Conservation (phyloP, 2,888 invertebrate genomes). For the Disparrhopalites patrizii region DNA sequence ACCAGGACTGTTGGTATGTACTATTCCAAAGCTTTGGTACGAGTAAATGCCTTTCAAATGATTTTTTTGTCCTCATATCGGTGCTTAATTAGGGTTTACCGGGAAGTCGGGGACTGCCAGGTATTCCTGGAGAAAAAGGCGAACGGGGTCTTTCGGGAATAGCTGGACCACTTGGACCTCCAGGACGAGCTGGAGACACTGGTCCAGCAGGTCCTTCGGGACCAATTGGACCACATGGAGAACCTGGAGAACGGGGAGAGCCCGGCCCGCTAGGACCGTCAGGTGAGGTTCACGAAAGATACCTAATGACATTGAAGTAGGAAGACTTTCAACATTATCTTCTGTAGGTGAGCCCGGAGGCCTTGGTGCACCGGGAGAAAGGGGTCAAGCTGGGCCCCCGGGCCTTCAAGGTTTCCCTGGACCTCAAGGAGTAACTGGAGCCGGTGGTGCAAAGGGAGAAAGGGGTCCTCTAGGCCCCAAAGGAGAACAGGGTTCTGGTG, state of each 20-base stretch:
- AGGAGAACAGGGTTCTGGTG: constrained; percentile 68
- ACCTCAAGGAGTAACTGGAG: constrained; percentile 61
- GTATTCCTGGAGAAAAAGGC: constrained; percentile 69
- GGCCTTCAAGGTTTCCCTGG: constrained; percentile 62
- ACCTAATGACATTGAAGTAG: too few relatives aligned
- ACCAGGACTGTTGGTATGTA: constrained; percentile 61
- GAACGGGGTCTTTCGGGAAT: constrained; percentile 67
- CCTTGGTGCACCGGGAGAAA: constrained; percentile 68
- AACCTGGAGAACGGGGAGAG: constrained; percentile 75
- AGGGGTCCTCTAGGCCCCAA: constrained; percentile 67
- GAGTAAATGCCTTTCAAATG: neutral
- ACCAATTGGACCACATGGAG: constrained; percentile 71
- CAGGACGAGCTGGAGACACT: constrained; percentile 70
- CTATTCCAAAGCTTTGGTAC: neutral
- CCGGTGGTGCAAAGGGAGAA: constrained; percentile 69
- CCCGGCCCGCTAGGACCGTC: constrained; percentile 65
- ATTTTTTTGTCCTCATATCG: neutral
- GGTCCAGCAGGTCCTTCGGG: constrained; percentile 73
- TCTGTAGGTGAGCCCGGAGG: constrained; percentile 68
- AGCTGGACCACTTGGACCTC: constrained; percentile 70
- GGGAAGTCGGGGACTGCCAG: constrained; percentile 64
- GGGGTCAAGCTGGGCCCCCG: constrained; percentile 67
- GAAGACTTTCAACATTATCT: neutral
- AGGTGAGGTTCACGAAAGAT: constrained; percentile 40
- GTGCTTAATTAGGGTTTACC: constrained; percentile 59